Base-by-base conservation (phyloP, 2,113 vertebrate species). In the Geothlypis trichas region DNA sequence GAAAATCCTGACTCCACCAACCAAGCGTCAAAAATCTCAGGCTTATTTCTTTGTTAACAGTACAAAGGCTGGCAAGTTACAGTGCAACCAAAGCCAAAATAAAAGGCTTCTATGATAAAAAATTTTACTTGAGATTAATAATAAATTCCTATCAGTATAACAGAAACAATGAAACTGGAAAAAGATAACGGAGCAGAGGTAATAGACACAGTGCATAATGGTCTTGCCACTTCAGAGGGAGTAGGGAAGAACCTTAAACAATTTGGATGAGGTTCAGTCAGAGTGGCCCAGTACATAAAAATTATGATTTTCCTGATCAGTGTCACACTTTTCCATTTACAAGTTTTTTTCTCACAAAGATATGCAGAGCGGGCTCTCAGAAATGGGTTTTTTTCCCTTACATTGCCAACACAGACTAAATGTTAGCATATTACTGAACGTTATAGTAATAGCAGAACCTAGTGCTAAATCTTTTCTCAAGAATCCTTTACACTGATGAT, bases 171-270 rank as follows among this genome's bases (percentile, higher is more conserved):
- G 15, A 68, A 85, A 77, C 33, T 46, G 44, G 13, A 42, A 61
- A 54, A 85, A 58, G 72, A 76, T 41, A 79, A 2, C 2, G 3
- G 41, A 96, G 84, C n/a, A 66, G 54, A 65, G 7, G 22, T 46
- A 80, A 57, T 6, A 10, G 26, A 69, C 31, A 26, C 8, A 61
- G 26, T 2, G 5, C 8, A 7, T 15, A 57, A 84, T 2, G 0
- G 0, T 74, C 46, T 49, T 74, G 30, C 28, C 10, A 4, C 37
- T 71, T 67, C 41, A 66, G 47, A 87, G 15, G 28, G 15, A 78
- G 28, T 7, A 3, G 0, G 15, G 15, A 90, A 67, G 15, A 91
- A 51, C 23, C 8, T 6, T 7, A 10, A 2, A 35, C 0, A 3
- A 63, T 51, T 84, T 55, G 3, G 15, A 62, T 39, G 14, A 30